Percentiles rank a stretch among this genome's conserved stretches.
These are phyloP conservation scores for Siphonodentalium dalli DNA, from an alignment of 2,888 invertebrate species.

Conservation along the genomic window DNA sequence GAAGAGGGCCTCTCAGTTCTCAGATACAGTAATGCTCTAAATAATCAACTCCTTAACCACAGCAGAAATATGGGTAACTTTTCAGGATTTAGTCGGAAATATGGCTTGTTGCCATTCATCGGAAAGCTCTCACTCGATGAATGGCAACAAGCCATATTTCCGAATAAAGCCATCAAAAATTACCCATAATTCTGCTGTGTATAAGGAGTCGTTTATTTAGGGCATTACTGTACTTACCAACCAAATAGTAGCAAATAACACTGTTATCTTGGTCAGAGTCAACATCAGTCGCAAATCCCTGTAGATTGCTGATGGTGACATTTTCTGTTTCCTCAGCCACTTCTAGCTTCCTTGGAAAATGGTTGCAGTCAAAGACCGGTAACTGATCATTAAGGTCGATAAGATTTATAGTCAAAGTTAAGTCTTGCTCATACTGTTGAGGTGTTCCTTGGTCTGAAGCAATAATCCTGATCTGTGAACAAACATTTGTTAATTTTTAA, in stretches of 20 bases:
- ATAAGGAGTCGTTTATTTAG: too few species aligned
- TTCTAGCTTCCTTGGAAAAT: conserved; percentile 30
- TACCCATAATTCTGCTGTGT: too few species aligned
- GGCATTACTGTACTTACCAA: conserved; percentile 69
- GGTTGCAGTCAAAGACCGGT: conserved; percentile 47
- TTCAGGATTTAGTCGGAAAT: too few species aligned
- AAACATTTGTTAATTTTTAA: too few species aligned
- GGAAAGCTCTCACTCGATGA: too few species aligned
- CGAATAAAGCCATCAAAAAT: too few species aligned
- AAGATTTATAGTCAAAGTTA: conserved; percentile 72
- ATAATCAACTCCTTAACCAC: too few species aligned
- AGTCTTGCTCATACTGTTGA: conserved; percentile 75
- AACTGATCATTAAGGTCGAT: conserved; percentile 59
- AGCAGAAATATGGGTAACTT: too few species aligned
- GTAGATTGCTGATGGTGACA: conserved; percentile 30
- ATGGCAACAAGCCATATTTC: too few species aligned
- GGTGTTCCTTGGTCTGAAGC: conserved; percentile 81
- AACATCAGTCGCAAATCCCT: conserved; percentile 67
- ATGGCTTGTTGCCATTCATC: too few species aligned
- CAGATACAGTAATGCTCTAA: too few species aligned
- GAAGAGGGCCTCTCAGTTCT: too few species aligned
- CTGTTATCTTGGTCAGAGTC: conserved; percentile 79
- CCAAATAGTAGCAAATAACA: conserved; percentile 90
- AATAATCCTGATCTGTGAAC: conserved; percentile 69
- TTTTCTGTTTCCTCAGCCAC: conserved; percentile 38